Percentiles rank a stretch among this genome's conserved stretches.
Conservation (phyloP, 2,113 vertebrate genomes). For the Puma concolor region DNA sequence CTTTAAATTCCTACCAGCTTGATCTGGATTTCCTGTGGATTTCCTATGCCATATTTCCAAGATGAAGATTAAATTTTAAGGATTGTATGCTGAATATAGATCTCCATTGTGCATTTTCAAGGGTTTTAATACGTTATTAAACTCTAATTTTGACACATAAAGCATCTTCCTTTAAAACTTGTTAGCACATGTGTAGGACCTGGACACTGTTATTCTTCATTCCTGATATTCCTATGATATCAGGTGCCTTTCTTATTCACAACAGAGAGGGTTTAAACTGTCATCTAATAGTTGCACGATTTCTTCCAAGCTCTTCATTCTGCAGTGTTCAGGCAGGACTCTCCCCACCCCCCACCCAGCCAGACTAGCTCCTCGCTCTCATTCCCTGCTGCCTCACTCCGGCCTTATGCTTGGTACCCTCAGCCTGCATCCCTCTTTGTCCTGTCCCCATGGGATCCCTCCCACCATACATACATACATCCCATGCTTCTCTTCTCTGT, state of each 20-base stretch:
- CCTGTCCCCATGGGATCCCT: rapidly evolving
- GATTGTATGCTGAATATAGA: neutral
- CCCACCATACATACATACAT: rapidly evolving
- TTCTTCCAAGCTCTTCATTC: neutral
- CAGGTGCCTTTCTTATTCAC: neutral
- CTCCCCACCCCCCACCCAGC: no score
- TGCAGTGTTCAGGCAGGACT: neutral
- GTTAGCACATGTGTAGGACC: no score
- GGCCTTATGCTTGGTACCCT: rapidly evolving
- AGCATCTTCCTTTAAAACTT: neutral
- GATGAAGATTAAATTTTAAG: neutral
- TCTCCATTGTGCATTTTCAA: neutral
- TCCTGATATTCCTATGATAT: neutral
- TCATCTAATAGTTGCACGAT: neutral
- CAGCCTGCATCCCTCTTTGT: neutral
- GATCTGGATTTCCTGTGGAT: neutral
- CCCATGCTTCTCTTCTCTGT: rapidly evolving
- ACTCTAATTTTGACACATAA: neutral
- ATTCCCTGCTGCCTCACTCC: neutral
- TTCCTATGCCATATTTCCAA: constrained; percentile 27
- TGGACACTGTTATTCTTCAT: no score
- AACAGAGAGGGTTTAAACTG: neutral
- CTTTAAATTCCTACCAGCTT: neutral
- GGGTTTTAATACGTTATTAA: neutral
- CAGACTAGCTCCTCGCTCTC: neutral